Evolutionary conservation across 1,140 invertebrate genomes (phyloP), one percentile per base, ranked within the genome.

Genomic region (Zaprionus africanus): DNA sequence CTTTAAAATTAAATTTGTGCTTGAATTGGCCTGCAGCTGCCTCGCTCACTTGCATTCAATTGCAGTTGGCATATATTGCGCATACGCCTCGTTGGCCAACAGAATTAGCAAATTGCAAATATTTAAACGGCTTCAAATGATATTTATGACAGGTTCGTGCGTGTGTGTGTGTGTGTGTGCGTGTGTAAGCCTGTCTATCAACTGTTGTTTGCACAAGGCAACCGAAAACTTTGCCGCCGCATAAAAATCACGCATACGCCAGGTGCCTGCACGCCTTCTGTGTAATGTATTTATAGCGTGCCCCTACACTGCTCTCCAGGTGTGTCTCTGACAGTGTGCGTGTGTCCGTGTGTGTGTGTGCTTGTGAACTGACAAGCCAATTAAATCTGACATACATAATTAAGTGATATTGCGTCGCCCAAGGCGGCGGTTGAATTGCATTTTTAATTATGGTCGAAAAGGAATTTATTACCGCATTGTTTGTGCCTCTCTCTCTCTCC

Each of bases 301-400:
- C 60, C 54, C 31, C 9, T 69, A 58, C 58, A 2, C 57, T 13
- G 4, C 24, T 31, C 24, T 43, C 19, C 62, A 65, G 56, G 54
- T 78, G 49, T 62, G 24, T 74, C 28, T 81, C 38, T 59, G 28
- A 28, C 28, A 1, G 6, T 78, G 6, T 57, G 7, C 1, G 28
- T 78, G 6, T 57, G 13, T 56, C 22, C 22, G 13, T 61, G 11
- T 66, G 6, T 64, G 9, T 31, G 15, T 60, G 43, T 34, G 43
- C 49, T 41, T 71, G 74, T 22, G 38, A 73, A 84, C 81, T 88
- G 85, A 87, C 83, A 87, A 84, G 84, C 84, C 84, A 87, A 87
- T 87, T 87, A 88, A 84, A 88, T 78, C 81, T 87, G 84, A 87
- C 85, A 88, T 90, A 88, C 75, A 88, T 87, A 87, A 87, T 87